These are phyloP conservation scores for Masnerella sp. DNA, from an alignment of 2,888 invertebrate genomes.

Conservation along the genomic window DNA sequence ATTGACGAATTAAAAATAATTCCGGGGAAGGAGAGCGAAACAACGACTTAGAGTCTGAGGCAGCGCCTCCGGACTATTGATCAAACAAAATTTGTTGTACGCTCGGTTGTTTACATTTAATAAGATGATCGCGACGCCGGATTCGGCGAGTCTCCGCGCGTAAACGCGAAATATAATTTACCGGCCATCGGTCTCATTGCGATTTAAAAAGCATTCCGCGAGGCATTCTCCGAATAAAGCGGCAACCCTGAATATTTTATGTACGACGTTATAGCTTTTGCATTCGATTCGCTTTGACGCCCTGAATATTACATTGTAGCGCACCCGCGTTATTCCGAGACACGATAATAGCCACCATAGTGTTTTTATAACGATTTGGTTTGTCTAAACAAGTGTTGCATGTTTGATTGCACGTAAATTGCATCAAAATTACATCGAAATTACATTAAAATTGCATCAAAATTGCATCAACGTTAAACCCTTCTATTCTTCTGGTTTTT, in stretches of 20 bases:
- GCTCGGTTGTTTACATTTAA: constrained; percentile 31
- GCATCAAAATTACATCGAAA: no score
- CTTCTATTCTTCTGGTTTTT: no score
- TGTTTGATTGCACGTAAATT: no score
- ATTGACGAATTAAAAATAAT: constrained; percentile 53
- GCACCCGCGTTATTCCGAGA: constrained; percentile 4
- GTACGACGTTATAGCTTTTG: constrained; percentile 16
- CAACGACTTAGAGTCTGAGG: constrained; percentile 25
- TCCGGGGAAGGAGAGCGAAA: constrained; percentile 2
- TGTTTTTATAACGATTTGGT: constrained; percentile 18
- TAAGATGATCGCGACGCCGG: constrained; percentile 12
- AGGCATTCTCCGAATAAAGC: constrained; percentile 19
- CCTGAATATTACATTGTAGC: constrained; percentile 35
- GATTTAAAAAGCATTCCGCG: constrained; percentile 7
- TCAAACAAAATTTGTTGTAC: constrained; percentile 34
- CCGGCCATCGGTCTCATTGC: constrained; percentile 16
- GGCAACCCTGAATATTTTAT: constrained; percentile 29
- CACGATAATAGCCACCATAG: neutral
- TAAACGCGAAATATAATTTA: constrained; percentile 24
- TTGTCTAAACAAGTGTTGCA: constrained; percentile 34
- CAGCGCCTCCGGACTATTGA: constrained; percentile 32
- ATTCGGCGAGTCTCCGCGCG: constrained; percentile 6
- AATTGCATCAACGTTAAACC: no score
- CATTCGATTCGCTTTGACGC: constrained; percentile 29
- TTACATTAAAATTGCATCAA: no score